A percentile compares a stretch with the other conserved stretches of the same genome.
Evolutionary conservation across 1,140 invertebrate genomes (phyloP).

Genomic region (Magallana angulata): DNA sequence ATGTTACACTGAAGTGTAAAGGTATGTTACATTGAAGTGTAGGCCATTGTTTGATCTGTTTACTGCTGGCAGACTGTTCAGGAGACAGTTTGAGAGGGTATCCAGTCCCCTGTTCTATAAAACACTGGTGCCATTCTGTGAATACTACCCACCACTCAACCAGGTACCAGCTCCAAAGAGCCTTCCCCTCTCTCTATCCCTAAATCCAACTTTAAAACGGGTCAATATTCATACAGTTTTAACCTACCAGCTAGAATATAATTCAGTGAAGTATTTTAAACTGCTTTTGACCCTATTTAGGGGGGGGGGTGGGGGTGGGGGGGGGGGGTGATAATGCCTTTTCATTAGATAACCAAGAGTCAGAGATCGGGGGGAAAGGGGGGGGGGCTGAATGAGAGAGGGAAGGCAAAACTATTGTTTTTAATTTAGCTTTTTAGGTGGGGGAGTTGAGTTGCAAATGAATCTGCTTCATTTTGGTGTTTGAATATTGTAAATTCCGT

Average conservation of each 20-base stretch:
- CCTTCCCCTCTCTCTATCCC: neutral
- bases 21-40: neutral
- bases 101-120: slow-evolving; percentile 23
- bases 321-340: no score
- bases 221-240: neutral
- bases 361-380: no score
- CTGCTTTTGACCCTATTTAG: no score
- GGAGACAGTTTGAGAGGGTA: neutral
- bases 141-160: neutral
- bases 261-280: no score
- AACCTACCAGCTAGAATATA: no score
- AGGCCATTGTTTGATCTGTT: neutral
- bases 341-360: no score
- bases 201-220: neutral
- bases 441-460: neutral
- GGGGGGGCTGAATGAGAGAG: neutral
- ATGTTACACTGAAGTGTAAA: no score
- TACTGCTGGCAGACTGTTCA: slow-evolving; percentile 17
- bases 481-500: no score
- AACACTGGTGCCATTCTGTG: neutral
- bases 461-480: neutral
- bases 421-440: neutral
- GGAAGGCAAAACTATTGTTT: neutral
- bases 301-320: no score
- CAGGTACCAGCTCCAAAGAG: slow-evolving; percentile 6